Percentiles rank a stretch among this genome's conserved stretches.
Evolutionary conservation across 2,888 invertebrate genomes (phyloP).

Genomic region (Nomada ferruginata): DNA sequence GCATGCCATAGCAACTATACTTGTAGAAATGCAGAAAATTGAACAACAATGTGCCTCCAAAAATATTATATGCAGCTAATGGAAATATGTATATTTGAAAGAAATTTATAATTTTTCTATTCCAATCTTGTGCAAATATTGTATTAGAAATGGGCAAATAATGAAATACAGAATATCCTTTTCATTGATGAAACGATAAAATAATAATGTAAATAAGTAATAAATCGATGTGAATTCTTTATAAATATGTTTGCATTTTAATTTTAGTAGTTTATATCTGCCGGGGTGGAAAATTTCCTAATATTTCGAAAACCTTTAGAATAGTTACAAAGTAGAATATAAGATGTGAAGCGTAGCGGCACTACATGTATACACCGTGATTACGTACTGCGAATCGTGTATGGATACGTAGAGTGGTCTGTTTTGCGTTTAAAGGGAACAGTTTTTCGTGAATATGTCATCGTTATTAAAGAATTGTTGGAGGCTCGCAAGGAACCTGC

Average conservation of each 20-base stretch:
- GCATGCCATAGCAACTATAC: conserved; percentile 84
- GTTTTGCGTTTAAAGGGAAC: not conserved
- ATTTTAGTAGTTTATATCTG: too few species aligned
- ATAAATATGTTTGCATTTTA: too few species aligned
- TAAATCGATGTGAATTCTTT: not conserved
- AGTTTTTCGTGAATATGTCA: conserved; percentile 54
- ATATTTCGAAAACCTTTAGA: not conserved
- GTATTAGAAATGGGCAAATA: conserved; percentile 13
- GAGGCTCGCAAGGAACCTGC: conserved; percentile 53
- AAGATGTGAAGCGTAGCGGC: not conserved
- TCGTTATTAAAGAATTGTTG: conserved; percentile 64
- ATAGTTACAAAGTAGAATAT: not conserved
- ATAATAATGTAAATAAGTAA: conserved; percentile 16
- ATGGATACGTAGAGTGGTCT: conserved; percentile 15
- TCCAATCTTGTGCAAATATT: conserved; percentile 7
- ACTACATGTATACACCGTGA: not conserved
- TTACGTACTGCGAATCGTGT: not conserved
- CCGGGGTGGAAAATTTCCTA: not conserved
- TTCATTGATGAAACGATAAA: conserved; percentile 6
- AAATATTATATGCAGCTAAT: conserved; percentile 70
- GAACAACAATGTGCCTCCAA: conserved; percentile 84
- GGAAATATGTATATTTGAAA: not conserved
- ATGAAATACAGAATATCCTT: conserved; percentile 9
- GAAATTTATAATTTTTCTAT: not conserved
- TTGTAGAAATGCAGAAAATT: conserved; percentile 85